A percentile compares a stretch with the other conserved stretches of the same genome.
Conservation (phyloP, 2,888 invertebrate species). For the Chromoteleia sp. region DNA sequence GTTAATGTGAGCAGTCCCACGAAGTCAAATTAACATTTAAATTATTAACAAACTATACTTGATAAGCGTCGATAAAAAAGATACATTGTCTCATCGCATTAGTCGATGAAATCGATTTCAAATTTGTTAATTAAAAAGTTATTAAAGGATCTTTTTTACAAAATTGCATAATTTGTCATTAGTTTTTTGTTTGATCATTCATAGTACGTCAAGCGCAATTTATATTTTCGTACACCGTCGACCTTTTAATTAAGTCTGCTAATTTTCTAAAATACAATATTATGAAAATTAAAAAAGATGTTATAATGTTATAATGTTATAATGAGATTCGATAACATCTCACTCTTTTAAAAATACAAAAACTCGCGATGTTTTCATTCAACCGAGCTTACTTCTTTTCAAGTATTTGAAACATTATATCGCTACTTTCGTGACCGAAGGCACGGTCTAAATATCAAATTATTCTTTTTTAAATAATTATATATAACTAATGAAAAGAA, state of each 20-base stretch:
- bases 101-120: constrained; percentile 14
- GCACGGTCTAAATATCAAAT: not conserved
- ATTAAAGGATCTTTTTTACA: constrained; percentile 29
- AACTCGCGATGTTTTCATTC: constrained; percentile 4
- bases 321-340: constrained; percentile 7
- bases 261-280: constrained; percentile 6
- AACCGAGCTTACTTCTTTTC: not conserved
- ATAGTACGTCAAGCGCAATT: constrained; percentile 6
- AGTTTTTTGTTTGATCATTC: constrained; percentile 27
- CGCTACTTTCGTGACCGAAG: not conserved
- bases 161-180: constrained; percentile 45
- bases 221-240: not conserved
- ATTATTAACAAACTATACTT: constrained; percentile 13
- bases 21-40: constrained; percentile 17
- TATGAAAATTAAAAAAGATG: not conserved
- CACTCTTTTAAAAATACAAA: not conserved
- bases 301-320: not conserved
- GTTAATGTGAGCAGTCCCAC: not conserved
- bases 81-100: constrained; percentile 15
- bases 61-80: constrained; percentile 7
- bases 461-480: not conserved
- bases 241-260: not conserved
- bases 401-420: not conserved
- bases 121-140: constrained; percentile 56
- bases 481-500: too few relatives aligned